A percentile compares a stretch with the other conserved stretches of the same genome.
Evolutionary conservation across 1,140 invertebrate species (phyloP).

Genomic region (Yoshiicerus persimilis): DNA sequence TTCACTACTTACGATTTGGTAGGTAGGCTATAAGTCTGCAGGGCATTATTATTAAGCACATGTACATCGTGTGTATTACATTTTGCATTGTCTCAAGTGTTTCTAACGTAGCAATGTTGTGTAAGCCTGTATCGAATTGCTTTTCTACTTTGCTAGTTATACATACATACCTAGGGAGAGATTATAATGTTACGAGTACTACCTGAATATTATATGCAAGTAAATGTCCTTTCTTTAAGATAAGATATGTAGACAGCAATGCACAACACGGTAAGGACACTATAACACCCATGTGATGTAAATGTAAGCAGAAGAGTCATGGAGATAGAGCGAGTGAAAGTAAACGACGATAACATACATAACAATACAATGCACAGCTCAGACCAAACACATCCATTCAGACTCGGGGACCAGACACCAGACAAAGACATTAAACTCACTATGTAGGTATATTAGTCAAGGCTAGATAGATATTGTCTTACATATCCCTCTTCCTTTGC

Average conservation of each 20-base stretch:
- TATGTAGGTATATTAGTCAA: background rate
- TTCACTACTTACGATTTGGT: background rate
- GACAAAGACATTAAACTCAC: background rate
- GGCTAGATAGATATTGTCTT: background rate
- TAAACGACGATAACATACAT: slow-evolving; percentile 18
- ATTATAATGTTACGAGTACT: background rate
- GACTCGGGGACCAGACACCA: background rate
- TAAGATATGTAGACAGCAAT: background rate
- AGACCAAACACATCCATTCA: background rate
- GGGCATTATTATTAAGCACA: background rate
- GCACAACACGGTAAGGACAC: background rate
- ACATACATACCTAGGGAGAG: background rate
- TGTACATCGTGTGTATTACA: background rate
- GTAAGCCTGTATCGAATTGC: background rate
- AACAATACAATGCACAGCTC: background rate
- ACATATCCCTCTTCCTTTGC: background rate
- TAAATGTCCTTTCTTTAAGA: background rate
- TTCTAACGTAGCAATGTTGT: background rate
- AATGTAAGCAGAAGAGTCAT: background rate
- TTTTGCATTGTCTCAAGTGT: background rate
- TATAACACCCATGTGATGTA: background rate
- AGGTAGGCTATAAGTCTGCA: background rate
- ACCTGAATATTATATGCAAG: background rate
- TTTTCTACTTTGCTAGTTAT: background rate
- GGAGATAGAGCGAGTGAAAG: background rate